A percentile compares a stretch with the other conserved stretches of the same genome.
These are phyloP conservation scores for Byasa hedistus DNA, from an alignment of 2,888 invertebrate genomes.

Conservation along the genomic window DNA sequence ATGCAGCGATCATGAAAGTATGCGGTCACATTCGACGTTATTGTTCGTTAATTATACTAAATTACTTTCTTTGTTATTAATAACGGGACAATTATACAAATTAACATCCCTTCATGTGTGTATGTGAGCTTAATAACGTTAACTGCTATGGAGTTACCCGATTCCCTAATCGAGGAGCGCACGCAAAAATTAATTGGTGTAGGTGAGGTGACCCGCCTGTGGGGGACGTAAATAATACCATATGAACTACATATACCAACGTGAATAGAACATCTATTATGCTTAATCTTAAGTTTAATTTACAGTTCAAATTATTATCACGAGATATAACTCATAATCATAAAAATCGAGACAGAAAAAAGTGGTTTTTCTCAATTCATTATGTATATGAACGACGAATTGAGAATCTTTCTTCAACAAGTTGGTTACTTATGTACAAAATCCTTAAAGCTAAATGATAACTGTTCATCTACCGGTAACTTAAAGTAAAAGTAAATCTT, in stretches of 20 bases:
- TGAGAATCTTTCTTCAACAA: conserved; percentile 3
- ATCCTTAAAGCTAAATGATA: too few relatives aligned
- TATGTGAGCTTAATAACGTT: conserved; percentile 20
- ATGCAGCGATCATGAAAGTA: not conserved
- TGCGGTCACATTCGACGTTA: not conserved
- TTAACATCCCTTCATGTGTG: conserved; percentile 16
- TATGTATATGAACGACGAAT: too few relatives aligned
- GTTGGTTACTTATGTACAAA: conserved; percentile 13
- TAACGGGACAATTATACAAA: conserved; percentile 22
- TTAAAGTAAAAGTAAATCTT: too few relatives aligned
- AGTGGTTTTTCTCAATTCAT: too few relatives aligned
- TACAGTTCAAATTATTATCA: too few relatives aligned
- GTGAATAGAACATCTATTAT: too few relatives aligned
- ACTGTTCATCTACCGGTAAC: too few relatives aligned
- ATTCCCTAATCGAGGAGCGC: conserved; percentile 26
- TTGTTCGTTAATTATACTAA: not conserved
- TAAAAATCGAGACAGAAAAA: too few relatives aligned
- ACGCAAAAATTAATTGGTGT: conserved; percentile 27
- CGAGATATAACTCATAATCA: too few relatives aligned
- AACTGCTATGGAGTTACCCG: conserved; percentile 23
- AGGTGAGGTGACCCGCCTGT: conserved; percentile 14
- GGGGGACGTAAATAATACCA: too few relatives aligned
- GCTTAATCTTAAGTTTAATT: too few relatives aligned
- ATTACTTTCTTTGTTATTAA: conserved; percentile 1
- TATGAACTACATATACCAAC: too few relatives aligned